Percentiles rank a stretch among this genome's conserved stretches.
Conservation (phyloP, 2,797 vertebrate genomes). For the Dipus sagitta region DNA sequence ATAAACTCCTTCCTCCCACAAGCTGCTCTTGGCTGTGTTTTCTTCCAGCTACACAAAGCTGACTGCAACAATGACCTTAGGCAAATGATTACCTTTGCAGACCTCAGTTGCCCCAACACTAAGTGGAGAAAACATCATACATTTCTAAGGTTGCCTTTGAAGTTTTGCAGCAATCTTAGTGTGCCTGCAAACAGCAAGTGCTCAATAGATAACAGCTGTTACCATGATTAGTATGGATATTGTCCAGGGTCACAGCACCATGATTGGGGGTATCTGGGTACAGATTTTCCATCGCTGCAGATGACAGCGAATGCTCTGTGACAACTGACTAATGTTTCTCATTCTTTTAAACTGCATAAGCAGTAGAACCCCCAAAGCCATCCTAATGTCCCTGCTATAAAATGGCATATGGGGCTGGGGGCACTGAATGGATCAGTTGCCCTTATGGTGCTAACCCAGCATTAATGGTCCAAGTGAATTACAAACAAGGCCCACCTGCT, state of each 20-base stretch:
- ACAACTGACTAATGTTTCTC: background rate
- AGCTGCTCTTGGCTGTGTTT: too few relatives aligned
- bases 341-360: conserved; percentile 24
- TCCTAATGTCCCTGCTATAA: conserved; percentile 5
- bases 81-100: background rate
- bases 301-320: background rate
- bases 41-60: too few relatives aligned
- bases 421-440: conserved; percentile 57
- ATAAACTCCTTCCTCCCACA: too few relatives aligned
- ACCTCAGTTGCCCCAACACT: conserved; percentile 50
- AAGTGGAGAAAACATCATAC: background rate
- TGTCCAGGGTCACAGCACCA: conserved; percentile 52
- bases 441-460: conserved; percentile 71
- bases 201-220: background rate
- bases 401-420: conserved; percentile 58
- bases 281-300: conserved; percentile 50
- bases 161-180: background rate
- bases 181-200: background rate
- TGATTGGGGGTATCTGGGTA: background rate
- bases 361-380: conserved; percentile 2
- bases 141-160: conserved; percentile 1
- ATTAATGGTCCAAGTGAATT: conserved; percentile 78
- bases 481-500: conserved; percentile 83
- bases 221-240: conserved; percentile 15
- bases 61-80: background rate